Evolutionary conservation across 2,888 invertebrate species (phyloP), one percentile per base, ranked within the genome.

Genomic region (Chaetogeoica ovagalla): DNA sequence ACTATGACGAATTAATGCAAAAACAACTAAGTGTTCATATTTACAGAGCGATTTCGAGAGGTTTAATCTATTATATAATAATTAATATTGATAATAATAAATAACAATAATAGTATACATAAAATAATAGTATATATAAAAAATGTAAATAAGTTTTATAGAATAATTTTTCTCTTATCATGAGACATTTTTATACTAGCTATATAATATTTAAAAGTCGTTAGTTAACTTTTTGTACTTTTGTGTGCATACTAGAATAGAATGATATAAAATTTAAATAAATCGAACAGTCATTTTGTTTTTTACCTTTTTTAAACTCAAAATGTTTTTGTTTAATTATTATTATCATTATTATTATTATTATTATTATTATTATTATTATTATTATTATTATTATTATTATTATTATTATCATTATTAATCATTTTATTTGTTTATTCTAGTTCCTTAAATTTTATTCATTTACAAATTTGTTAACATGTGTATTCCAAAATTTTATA

Each of bases 21-120:
- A 66, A 66, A 70, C 69, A 77, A 69, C 77, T 1, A 62, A 70
- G 79, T 79, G 79, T 79, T 79, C 79, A 63, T 79, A 79, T 57
- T 79, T 63, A 63, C 79, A 79, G 63, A 79, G 79, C 79, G 71
- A 79, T 79, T 79, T 71, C 79, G 79, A 65, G 79, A 79, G 79
- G 79, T 76, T 72, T 48, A 75, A 68, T 15, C 43, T 75, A 75
- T 59, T 68, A 30, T 59, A 68, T 76, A 76, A 76, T 76, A 30
- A 48, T 68, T 57, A 57, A 57, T 57, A 57, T 23, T 43, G 55
- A 55, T 57, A 65, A 48, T 43, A 37, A 55, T 23, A 62, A 70
- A 77, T 70, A 62, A 70, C 21, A 30, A n/a, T n/a, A n/a, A n/a
- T n/a, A n/a, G n/a, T n/a, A n/a, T n/a, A n/a, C n/a, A n/a, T n/a